These are phyloP conservation scores for Heliothis virescens DNA, from an alignment of 1,140 invertebrate species.

Conservation along the genomic window DNA sequence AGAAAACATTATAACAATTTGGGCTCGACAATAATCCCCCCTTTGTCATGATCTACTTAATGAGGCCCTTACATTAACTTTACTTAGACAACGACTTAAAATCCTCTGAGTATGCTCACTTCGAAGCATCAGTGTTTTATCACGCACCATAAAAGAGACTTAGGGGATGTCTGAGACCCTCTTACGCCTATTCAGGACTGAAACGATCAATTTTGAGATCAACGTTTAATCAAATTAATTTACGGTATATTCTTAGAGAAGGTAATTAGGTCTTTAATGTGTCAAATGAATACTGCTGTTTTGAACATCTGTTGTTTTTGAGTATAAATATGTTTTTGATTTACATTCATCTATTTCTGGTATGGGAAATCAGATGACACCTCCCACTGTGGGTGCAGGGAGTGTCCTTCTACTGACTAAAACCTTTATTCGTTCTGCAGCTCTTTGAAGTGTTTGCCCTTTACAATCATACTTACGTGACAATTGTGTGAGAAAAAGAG, in stretches of 20 bases:
- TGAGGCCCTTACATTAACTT: conserved; percentile 5
- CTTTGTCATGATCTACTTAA: conserved; percentile 4
- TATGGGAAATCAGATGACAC: too few species aligned
- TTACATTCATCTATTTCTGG: too few species aligned
- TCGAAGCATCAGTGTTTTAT: conserved; percentile 19
- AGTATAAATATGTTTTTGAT: too few species aligned
- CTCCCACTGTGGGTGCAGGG: too few species aligned
- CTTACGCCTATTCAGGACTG: not conserved
- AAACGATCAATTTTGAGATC: conserved; percentile 1
- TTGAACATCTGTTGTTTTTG: too few species aligned
- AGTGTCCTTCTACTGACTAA: too few species aligned
- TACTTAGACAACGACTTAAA: conserved; percentile 1
- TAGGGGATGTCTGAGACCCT: not conserved
- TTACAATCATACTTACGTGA: too few species aligned
- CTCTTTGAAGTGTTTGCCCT: too few species aligned
- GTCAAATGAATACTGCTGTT: too few species aligned
- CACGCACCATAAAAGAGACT: conserved; percentile 10
- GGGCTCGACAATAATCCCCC: not conserved
- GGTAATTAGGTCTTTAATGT: not conserved
- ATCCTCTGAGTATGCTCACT: not conserved
- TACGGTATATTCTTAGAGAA: not conserved
- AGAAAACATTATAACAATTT: not conserved
- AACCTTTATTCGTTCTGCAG: too few species aligned
- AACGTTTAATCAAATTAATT: conserved; percentile 26
- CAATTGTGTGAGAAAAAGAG: too few species aligned